phyloP scores from a whole-genome alignment of 2,888 invertebrate species.

The Pollenia amentaria region DNA sequence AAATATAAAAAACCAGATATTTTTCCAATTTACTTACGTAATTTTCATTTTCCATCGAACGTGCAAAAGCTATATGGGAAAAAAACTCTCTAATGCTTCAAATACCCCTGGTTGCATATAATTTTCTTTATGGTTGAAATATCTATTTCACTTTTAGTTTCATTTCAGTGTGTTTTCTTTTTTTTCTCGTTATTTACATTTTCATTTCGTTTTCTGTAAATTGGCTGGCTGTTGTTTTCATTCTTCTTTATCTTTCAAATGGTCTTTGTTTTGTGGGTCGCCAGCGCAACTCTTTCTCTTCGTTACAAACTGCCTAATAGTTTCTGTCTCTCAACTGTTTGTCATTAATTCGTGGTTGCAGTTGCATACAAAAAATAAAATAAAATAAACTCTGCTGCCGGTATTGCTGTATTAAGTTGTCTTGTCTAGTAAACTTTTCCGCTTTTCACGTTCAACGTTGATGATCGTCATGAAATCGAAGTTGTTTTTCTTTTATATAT shows the following conservation, averaged over 20 bases:
- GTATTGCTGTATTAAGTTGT: constrained; percentile 67
- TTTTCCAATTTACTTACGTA: constrained; percentile 67
- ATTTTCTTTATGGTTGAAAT: constrained; percentile 49
- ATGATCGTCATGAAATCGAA: constrained; percentile 82
- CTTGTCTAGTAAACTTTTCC: constrained; percentile 81
- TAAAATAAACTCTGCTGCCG: neutral
- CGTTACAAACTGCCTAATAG: constrained; percentile 23
- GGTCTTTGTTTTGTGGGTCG: constrained; percentile 66
- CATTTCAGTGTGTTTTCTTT: constrained; percentile 10
- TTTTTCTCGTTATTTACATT: constrained; percentile 26
- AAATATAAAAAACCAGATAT: constrained; percentile 60
- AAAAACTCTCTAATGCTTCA: constrained; percentile 59
- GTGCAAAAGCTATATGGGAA: neutral
- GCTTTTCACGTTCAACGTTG: constrained; percentile 85
- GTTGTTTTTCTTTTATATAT: constrained; percentile 76
- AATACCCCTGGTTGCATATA: constrained; percentile 44
- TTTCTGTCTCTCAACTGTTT: constrained; percentile 31
- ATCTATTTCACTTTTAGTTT: constrained; percentile 69
- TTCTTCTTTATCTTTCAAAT: constrained; percentile 41
- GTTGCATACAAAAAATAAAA: constrained; percentile 3
- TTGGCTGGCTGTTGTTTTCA: constrained; percentile 3
- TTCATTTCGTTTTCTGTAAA: constrained; percentile 21
- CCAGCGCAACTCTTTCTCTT: constrained; percentile 56
- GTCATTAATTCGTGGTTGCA: constrained; percentile 59
- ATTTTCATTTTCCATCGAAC: constrained; percentile 55